phyloP scores from a whole-genome alignment of 2,113 vertebrate species.

The Symphodus melops region DNA sequence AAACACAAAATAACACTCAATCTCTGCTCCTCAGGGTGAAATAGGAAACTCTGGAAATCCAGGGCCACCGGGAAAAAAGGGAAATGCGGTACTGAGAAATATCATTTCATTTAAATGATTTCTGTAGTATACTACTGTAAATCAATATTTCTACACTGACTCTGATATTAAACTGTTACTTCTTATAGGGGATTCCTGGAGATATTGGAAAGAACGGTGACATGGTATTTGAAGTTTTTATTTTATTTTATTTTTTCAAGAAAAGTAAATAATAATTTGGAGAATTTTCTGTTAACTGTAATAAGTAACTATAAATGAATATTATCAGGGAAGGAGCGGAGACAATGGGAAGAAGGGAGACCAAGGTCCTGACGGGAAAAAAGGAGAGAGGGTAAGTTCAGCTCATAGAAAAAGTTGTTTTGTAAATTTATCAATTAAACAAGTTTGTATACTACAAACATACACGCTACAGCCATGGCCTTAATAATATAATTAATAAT shows the following conservation, averaged over 20 bases:
- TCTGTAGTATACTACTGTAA: not conserved
- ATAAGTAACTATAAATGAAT: constrained; percentile 7
- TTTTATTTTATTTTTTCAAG: no score
- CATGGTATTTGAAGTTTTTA: constrained; percentile 51
- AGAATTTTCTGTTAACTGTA: not conserved
- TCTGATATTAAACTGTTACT: constrained; percentile 8
- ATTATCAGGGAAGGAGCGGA: constrained; percentile 69
- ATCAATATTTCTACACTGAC: not conserved
- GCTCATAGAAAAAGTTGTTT: not conserved
- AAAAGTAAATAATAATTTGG: not conserved
- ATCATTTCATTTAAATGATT: not conserved
- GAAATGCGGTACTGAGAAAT: constrained; percentile 28
- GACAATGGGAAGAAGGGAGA: constrained; percentile 49
- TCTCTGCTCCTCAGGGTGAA: constrained; percentile 66
- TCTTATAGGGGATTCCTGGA: constrained; percentile 64
- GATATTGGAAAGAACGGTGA: constrained; percentile 56
- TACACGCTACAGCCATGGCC: no score
- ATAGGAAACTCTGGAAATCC: constrained; percentile 64
- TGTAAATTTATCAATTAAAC: not conserved
- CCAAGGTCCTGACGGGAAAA: constrained; percentile 44
- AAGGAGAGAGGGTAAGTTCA: constrained; percentile 57
- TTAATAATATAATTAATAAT: no score
- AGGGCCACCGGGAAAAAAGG: constrained; percentile 65
- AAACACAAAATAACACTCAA: constrained; percentile 1
- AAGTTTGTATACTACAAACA: not conserved